phyloP scores from a whole-genome alignment of 2,888 invertebrate genomes.

The Stenoptilia bipunctidactyla region DNA sequence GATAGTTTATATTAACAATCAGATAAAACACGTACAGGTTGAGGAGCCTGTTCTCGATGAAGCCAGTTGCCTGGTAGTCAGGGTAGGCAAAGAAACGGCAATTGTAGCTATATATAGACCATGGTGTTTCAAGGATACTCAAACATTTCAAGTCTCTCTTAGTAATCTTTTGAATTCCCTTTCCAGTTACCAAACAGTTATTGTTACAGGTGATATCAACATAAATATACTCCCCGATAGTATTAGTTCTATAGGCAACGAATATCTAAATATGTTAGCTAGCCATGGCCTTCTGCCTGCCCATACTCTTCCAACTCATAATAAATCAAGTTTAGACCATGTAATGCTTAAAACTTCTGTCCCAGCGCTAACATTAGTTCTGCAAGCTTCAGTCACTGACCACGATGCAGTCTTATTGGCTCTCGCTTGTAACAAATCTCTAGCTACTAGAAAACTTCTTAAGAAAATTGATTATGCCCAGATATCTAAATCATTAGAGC shows the following conservation, averaged over 20 bases:
- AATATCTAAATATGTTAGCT: conserved; percentile 12
- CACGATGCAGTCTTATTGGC: conserved; percentile 8
- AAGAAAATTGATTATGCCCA: conserved; percentile 1
- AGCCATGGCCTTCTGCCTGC: conserved; percentile 10
- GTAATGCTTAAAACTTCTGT: conserved; percentile 7
- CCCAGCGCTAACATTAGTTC: conserved; percentile 5
- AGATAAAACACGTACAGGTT: neutral
- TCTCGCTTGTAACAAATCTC: no score
- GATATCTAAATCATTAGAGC: neutral
- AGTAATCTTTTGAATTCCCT: neutral
- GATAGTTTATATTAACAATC: conserved; percentile 2
- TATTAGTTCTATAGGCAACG: conserved; percentile 1
- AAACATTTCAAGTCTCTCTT: conserved; percentile 2
- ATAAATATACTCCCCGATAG: conserved; percentile 5
- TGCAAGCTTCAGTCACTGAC: conserved; percentile 11
- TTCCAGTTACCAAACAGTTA: conserved; percentile 3
- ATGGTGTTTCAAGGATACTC: neutral
- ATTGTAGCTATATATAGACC: conserved; percentile 3
- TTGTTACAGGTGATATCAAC: conserved; percentile 14
- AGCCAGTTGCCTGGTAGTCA: conserved; percentile 1
- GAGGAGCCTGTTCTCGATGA: neutral
- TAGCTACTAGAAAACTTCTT: neutral
- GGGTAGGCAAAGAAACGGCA: neutral
- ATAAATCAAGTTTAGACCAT: conserved; percentile 15
- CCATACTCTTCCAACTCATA: conserved; percentile 10